These are phyloP conservation scores for Pongo pygmaeus DNA, from an alignment of 2,113 vertebrate species.

Conservation along the genomic window DNA sequence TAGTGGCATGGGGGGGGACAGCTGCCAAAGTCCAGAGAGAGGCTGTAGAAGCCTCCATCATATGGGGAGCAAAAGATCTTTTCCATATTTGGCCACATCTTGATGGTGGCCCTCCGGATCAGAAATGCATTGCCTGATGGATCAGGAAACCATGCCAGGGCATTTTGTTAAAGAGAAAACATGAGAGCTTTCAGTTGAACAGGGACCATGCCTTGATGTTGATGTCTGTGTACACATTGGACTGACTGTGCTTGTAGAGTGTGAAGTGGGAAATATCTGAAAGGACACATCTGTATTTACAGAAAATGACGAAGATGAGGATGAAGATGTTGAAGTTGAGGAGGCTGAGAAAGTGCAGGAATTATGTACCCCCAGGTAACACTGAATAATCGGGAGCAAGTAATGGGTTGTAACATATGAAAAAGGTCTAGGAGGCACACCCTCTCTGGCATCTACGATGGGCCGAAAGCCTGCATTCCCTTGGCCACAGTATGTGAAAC, in stretches of 20 bases:
- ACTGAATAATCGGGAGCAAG: background rate
- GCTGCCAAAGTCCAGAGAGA: too few species aligned
- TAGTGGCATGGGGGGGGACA: fast-evolving
- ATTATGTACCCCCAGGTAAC: background rate
- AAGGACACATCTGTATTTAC: background rate
- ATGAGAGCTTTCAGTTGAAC: background rate
- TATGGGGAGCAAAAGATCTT: background rate
- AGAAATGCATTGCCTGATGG: background rate
- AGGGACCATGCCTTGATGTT: fast-evolving
- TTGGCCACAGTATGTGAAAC: background rate
- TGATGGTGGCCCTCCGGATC: too few species aligned
- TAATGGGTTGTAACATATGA: too few species aligned
- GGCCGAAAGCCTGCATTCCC: background rate
- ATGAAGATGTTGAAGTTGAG: too few species aligned
- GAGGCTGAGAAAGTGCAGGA: background rate
- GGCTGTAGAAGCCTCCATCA: background rate
- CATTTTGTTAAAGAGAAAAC: background rate
- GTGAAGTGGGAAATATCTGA: background rate
- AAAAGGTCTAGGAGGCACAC: background rate
- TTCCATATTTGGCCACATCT: background rate
- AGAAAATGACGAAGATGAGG: background rate
- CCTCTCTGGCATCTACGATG: background rate
- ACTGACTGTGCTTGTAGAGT: background rate
- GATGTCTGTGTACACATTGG: background rate
- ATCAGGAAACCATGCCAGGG: background rate